These are phyloP conservation scores for Eumaeus atala DNA, from an alignment of 1,140 invertebrate genomes.

Conservation along the genomic window DNA sequence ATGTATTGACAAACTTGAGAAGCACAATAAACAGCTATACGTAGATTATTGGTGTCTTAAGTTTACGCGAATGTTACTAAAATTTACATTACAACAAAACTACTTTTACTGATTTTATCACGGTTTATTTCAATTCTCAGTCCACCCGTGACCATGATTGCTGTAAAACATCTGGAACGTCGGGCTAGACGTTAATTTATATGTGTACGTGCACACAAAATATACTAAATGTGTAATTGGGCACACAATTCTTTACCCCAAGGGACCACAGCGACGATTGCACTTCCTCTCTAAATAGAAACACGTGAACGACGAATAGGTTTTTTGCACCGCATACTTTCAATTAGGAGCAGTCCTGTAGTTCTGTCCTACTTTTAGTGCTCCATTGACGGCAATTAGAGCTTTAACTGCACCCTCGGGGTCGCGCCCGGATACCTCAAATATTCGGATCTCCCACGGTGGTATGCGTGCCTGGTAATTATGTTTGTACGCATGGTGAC, in stretches of 20 bases:
- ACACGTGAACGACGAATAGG: slow-evolving; percentile 44
- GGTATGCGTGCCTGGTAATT: slow-evolving; percentile 59
- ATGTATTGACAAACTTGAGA: too few relatives aligned
- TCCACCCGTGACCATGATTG: too few relatives aligned
- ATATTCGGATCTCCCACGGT: slow-evolving; percentile 35
- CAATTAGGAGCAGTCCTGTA: slow-evolving; percentile 40
- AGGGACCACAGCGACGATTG: slow-evolving; percentile 1
- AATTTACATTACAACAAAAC: too few relatives aligned
- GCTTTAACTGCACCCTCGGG: slow-evolving; percentile 40
- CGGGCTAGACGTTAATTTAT: too few relatives aligned
- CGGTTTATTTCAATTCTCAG: too few relatives aligned
- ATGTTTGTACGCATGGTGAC: slow-evolving; percentile 41
- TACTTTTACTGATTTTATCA: too few relatives aligned
- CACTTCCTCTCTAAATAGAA: slow-evolving; percentile 52
- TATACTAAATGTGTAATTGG: too few relatives aligned
- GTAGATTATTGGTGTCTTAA: too few relatives aligned
- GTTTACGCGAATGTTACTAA: too few relatives aligned
- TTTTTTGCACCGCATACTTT: slow-evolving; percentile 36
- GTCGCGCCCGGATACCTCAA: slow-evolving; percentile 38
- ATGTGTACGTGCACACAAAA: too few relatives aligned
- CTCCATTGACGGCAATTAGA: slow-evolving; percentile 35
- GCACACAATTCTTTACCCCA: slow-evolving; percentile 2
- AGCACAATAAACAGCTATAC: too few relatives aligned
- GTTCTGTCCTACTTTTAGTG: slow-evolving; percentile 47
- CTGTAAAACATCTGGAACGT: too few relatives aligned